phyloP scores from a whole-genome alignment of 2,797 vertebrate species.

The Psittacula derbiana region DNA sequence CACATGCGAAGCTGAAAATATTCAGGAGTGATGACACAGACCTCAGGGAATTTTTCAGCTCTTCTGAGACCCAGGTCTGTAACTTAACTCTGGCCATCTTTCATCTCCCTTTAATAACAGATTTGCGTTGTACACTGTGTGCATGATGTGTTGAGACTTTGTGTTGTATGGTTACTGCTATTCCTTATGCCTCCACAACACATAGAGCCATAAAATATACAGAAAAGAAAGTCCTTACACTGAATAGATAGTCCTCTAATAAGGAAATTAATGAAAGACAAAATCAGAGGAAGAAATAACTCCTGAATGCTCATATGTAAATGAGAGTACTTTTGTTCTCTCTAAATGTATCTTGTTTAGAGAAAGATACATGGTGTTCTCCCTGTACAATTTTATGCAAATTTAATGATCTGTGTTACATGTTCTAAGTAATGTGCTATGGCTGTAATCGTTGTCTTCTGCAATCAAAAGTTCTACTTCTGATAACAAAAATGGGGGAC shows the following conservation, averaged over 20 bases:
- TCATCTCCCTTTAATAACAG: background rate
- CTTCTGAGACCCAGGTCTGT: background rate
- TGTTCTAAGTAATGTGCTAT: background rate
- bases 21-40: background rate
- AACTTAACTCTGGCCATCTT: background rate
- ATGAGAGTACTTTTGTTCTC: background rate
- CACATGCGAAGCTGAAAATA: background rate
- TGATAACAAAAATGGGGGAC: background rate
- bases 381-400: background rate
- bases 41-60: background rate
- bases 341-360: background rate
- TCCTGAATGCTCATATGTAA: fast-evolving
- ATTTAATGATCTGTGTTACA: background rate
- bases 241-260: background rate
- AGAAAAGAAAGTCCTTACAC: background rate
- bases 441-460: background rate
- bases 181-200: background rate
- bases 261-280: background rate
- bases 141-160: background rate
- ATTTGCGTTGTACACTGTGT: background rate
- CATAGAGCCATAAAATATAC: background rate
- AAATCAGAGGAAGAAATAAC: background rate
- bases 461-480: background rate
- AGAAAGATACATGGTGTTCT: background rate
- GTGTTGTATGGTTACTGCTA: background rate